phyloP scores from a whole-genome alignment of 1,140 invertebrate species.

The Amyelois transitella region DNA sequence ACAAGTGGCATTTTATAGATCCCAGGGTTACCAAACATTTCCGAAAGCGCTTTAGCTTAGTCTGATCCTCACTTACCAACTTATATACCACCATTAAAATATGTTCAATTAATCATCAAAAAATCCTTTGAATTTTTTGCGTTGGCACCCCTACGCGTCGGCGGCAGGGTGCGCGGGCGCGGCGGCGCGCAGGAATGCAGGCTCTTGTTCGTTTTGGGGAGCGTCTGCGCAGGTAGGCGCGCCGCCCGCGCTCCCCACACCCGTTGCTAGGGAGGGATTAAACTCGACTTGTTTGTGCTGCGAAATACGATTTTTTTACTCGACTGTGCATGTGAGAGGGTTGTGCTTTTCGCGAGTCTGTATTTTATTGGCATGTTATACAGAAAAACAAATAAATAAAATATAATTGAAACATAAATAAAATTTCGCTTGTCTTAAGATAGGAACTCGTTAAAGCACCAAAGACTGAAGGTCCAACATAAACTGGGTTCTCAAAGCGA shows the following conservation, averaged over 20 bases:
- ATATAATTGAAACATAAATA: too few species aligned
- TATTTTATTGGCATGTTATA: too few species aligned
- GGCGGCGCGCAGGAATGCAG: constrained; percentile 58
- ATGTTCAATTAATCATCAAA: not conserved
- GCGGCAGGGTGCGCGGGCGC: constrained; percentile 24
- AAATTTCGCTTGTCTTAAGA: too few species aligned
- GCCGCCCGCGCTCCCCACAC: constrained; percentile 24
- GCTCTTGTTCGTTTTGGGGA: constrained; percentile 70
- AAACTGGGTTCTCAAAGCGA: not conserved
- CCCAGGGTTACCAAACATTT: too few species aligned
- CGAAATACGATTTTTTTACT: not conserved
- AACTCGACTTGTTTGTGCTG: constrained; percentile 10
- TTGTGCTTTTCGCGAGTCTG: too few species aligned
- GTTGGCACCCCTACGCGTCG: constrained; percentile 31
- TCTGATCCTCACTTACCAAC: not conserved
- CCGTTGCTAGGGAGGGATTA: constrained; percentile 24
- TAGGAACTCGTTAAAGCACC: too few species aligned
- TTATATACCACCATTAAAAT: not conserved
- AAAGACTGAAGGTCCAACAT: too few species aligned
- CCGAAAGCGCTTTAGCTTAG: too few species aligned
- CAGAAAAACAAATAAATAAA: too few species aligned
- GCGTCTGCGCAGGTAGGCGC: constrained; percentile 67
- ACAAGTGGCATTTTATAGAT: too few species aligned
- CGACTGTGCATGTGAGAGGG: too few species aligned
- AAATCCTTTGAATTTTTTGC: not conserved